Evolutionary conservation across 1,140 invertebrate genomes (phyloP), one percentile per base, ranked within the genome.

Genomic region (Drosophila elegans): DNA sequence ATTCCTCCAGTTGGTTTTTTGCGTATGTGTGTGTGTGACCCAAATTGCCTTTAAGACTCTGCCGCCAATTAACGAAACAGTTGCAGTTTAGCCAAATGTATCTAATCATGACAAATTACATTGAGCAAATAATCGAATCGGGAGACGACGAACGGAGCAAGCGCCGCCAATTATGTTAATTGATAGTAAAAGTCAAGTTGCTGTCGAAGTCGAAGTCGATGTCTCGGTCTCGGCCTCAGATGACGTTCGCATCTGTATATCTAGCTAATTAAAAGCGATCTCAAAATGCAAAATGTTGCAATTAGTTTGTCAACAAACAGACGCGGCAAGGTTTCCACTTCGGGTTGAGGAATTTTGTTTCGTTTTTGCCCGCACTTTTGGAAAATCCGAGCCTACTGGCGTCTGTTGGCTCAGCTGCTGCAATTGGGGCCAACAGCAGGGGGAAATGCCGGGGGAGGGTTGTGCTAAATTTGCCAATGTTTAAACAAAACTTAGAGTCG

Each of bases 101-200:
- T 77, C 36, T 69, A 60, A 49, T 69, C 45, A 60, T 78, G 64
- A 63, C 75, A 78, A 78, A 78, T 78, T 78, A 71, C 61, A 78
- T 78, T 78, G 81, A 61, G 67, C 66, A 84, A 84, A 79, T 71
- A 71, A 83, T 83, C 62, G 34, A 69, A 60, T 72, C 42, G 39
- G 64, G 44, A 74, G 74, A 66, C 57, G 42, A 49, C 68, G 60
- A 77, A 32, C 34, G 38, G 5, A 25, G 41, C 63, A 61, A 53
- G 59, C 56, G 76, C 76, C 55, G 67, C 76, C 84, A 88, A 88
- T 88, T 89, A 88, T 88, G 84, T 89, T 88, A 88, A 88, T 88
- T 89, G 75, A 73, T 83, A 77, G 75, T 83, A 82, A 86, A 86
- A 88, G 85, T 82, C 82, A 71, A 76, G 69, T 62, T 42, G 60